phyloP scores from a whole-genome alignment of 1,140 invertebrate genomes.

The Mizuhopecten yessoensis region DNA sequence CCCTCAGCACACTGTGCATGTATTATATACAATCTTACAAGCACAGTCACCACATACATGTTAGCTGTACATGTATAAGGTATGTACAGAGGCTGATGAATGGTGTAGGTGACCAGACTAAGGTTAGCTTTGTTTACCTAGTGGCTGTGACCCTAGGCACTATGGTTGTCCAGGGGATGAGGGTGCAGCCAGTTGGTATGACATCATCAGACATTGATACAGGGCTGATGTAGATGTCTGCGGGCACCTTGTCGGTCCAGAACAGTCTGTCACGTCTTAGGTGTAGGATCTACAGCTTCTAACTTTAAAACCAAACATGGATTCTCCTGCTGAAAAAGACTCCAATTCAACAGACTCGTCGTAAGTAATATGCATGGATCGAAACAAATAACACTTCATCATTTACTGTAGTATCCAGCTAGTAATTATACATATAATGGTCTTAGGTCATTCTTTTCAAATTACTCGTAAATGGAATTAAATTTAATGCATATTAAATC shows the following conservation, averaged over 20 bases:
- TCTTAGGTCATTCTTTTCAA: too few species aligned
- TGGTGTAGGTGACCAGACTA: not conserved
- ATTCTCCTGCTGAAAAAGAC: not conserved
- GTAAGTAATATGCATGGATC: not conserved
- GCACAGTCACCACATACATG: not conserved
- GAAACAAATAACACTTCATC: too few species aligned
- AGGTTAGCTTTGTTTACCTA: not conserved
- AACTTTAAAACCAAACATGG: not conserved
- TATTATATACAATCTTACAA: not conserved
- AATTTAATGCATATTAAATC: too few species aligned
- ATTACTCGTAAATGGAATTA: too few species aligned
- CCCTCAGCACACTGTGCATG: too few species aligned
- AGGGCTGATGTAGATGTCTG: not conserved
- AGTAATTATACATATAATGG: too few species aligned
- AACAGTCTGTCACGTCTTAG: not conserved
- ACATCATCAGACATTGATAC: not conserved
- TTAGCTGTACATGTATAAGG: too few species aligned
- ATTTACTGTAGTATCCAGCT: too few species aligned
- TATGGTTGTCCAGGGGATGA: conserved; percentile 19
- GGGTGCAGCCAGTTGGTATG: not conserved
- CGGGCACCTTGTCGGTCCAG: not conserved
- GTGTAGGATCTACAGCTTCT: not conserved
- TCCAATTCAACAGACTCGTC: not conserved
- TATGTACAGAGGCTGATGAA: too few species aligned
- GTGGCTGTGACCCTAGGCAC: not conserved